These are phyloP conservation scores for Syngnathus floridae DNA, from an alignment of 2,113 vertebrate genomes.

Conservation along the genomic window DNA sequence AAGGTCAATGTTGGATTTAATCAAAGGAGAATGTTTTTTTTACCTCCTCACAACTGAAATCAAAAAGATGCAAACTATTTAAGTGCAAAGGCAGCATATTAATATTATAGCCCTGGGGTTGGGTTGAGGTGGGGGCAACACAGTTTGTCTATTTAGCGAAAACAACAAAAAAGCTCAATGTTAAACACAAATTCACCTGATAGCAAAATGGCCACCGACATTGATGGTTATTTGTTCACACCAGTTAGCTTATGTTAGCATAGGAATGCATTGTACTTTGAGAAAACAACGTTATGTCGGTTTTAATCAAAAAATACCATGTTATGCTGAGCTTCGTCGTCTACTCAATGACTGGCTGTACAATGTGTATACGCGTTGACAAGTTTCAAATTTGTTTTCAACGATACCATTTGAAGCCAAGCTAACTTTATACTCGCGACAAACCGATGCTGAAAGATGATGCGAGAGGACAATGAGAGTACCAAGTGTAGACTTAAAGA, in stretches of 20 bases:
- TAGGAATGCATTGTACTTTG: neutral
- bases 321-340: neutral
- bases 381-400: neutral
- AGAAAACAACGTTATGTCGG: neutral
- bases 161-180: neutral
- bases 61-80: neutral
- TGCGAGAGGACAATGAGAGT: too few species aligned
- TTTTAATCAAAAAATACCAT: neutral
- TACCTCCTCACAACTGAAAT: neutral
- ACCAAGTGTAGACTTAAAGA: too few species aligned
- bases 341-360: neutral
- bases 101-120: neutral
- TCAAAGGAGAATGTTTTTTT: neutral
- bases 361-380: neutral
- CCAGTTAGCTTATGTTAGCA: neutral
- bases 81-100: neutral
- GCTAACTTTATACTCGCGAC: neutral
- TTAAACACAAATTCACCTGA: neutral
- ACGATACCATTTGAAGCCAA: neutral
- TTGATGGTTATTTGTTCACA: neutral
- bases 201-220: neutral
- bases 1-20: neutral
- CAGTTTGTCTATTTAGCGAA: neutral
- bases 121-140: neutral
- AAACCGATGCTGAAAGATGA: neutral